A percentile compares a stretch with the other conserved stretches of the same genome.
These are phyloP conservation scores for Troglohyphantes excavatus DNA, from an alignment of 2,888 invertebrate species.

Conservation along the genomic window DNA sequence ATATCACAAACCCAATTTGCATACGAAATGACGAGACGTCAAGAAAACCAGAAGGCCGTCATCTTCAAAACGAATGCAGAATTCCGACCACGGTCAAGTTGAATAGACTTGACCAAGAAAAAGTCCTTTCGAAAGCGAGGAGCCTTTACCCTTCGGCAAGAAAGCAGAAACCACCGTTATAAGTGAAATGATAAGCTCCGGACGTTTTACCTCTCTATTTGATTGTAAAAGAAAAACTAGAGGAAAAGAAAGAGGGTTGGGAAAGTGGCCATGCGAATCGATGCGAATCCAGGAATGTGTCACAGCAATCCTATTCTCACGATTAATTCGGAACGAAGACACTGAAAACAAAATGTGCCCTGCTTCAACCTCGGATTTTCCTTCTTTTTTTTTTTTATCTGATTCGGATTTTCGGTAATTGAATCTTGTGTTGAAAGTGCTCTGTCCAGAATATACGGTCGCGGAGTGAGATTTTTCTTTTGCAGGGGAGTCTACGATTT, in stretches of 20 bases:
- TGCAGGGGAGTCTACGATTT: too few relatives aligned
- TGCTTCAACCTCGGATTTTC: background rate
- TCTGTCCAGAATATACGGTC: background rate
- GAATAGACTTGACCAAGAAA: background rate
- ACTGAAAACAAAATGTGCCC: conserved; percentile 53
- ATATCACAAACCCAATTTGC: background rate
- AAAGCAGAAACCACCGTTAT: background rate
- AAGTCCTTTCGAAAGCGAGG: background rate
- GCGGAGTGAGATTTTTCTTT: too few relatives aligned
- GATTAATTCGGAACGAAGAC: conserved; percentile 40
- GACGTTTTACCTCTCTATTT: background rate
- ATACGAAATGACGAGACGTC: background rate
- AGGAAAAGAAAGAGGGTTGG: background rate
- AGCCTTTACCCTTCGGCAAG: background rate
- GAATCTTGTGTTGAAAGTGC: background rate
- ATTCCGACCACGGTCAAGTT: conserved; percentile 27
- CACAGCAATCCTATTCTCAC: conserved; percentile 35
- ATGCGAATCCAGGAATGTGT: conserved; percentile 59
- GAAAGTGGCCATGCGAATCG: conserved; percentile 54
- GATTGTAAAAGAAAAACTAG: background rate
- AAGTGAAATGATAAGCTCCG: background rate
- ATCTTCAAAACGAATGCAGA: background rate
- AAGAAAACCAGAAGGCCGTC: background rate
- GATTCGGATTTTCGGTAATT: conserved; percentile 2
- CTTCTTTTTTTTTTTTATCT: background rate